These are phyloP conservation scores for Apteryx mantelli DNA, from an alignment of 2,113 vertebrate genomes.

Conservation along the genomic window DNA sequence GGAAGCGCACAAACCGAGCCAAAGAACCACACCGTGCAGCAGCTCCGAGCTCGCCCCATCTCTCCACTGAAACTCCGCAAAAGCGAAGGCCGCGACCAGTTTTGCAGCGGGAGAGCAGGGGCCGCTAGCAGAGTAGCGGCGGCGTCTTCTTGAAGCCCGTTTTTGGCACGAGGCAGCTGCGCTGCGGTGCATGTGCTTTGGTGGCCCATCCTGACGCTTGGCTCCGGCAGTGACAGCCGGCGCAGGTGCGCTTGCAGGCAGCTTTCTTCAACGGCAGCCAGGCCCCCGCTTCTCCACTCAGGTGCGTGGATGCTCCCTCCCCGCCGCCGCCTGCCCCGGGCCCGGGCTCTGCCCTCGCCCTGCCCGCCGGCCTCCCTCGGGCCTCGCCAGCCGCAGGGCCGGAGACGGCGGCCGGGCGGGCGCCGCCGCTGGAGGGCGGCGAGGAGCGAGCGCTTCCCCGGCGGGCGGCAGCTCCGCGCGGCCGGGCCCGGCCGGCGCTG, in stretches of 20 bases:
- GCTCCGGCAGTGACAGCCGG: no score
- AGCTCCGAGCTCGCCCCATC: background rate
- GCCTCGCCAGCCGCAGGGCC: no score
- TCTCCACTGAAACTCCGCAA: background rate
- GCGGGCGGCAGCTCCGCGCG: no score
- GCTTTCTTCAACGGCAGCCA: no score
- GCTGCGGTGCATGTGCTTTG: background rate
- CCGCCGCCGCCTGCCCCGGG: no score
- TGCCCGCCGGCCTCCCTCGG: no score
- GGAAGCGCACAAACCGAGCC: background rate
- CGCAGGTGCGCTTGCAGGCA: background rate
- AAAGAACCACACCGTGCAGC: background rate
- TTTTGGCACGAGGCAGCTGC: background rate
- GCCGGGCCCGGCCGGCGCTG: no score
- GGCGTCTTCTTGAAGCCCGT: background rate
- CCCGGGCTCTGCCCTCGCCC: no score
- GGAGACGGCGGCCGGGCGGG: background rate
- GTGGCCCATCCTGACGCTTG: background rate
- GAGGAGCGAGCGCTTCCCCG: no score
- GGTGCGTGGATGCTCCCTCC: background rate
- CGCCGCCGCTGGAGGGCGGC: constrained; percentile 47
- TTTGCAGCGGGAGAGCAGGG: fast-evolving
- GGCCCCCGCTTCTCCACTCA: no score
- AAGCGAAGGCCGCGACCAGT: background rate
- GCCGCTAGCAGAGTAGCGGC: background rate